Percentiles rank a stretch among this genome's conserved stretches.
Conservation (phyloP, 2,888 invertebrate species). For the Synergus gifuensis region DNA sequence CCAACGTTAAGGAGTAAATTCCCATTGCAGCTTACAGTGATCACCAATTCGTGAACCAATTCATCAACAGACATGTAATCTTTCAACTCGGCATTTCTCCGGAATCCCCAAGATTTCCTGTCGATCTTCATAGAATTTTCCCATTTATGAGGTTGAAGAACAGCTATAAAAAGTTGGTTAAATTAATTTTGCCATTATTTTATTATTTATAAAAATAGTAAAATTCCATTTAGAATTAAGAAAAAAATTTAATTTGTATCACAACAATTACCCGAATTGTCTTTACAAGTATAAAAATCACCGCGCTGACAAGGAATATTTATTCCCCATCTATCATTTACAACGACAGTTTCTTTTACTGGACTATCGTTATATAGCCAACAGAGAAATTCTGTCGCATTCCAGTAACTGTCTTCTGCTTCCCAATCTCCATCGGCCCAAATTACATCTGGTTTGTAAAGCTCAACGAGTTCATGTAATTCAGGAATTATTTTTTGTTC, state of each 20-base stretch:
- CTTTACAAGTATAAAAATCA: constrained; percentile 90
- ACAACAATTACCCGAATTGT: constrained; percentile 84
- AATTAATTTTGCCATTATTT: background rate
- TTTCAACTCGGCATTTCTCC: constrained; percentile 83
- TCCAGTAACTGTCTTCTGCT: constrained; percentile 89
- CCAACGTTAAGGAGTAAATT: constrained; percentile 92
- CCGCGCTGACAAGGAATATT: constrained; percentile 91
- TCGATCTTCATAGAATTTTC: constrained; percentile 97
- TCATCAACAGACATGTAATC: constrained; percentile 85
- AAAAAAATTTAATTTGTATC: background rate
- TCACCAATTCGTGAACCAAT: constrained; percentile 84
- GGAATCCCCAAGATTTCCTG: constrained; percentile 90
- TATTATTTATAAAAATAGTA: background rate
- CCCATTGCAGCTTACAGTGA: constrained; percentile 92
- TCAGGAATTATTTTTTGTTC: constrained; percentile 88
- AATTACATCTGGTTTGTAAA: constrained; percentile 86
- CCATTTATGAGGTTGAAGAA: constrained; percentile 90
- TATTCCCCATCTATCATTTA: constrained; percentile 96
- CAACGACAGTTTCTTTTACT: constrained; percentile 91
- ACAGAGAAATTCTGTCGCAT: constrained; percentile 88
- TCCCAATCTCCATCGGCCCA: constrained; percentile 99
- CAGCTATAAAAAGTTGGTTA: constrained; percentile 74
- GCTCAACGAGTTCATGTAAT: constrained; percentile 85
- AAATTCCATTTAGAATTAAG: background rate
- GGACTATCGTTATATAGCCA: constrained; percentile 97